Base-by-base conservation (phyloP, 1,140 invertebrate genomes). In the Samia ricini region DNA sequence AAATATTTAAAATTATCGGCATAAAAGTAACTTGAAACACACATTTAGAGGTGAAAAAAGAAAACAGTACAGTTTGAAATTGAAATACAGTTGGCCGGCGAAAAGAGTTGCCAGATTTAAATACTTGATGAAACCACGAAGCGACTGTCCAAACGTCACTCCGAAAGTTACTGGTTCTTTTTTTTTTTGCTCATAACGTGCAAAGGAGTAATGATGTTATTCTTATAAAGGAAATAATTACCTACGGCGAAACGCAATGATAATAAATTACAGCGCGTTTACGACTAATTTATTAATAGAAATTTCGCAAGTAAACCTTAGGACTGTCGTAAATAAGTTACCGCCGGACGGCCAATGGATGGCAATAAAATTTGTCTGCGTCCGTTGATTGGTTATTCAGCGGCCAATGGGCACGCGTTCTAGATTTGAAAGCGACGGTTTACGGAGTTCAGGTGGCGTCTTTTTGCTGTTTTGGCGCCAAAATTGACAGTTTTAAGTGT, bases 231-330 rank as follows among this genome's bases (percentile, higher is more conserved):
- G 79, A 82, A 86, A 88, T 88, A 86, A 88, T 88, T 88, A 42
- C 33, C 33, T 42, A 87, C 75, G 66, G 51, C 65, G 69, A 81
- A 54, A 65, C 71, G 84, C 81, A 81, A 81, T 81, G 77, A 81
- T 72, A 77, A 85, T 88, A 85, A 88, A 87, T 88, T 83, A 83
- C 72, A 65, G 56, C 54, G 66, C 76, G 64, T 89, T 88, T 87
- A 87, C 87, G 83, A 82, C 78, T 85, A 85, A 88, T 85, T 88
- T 89, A 89, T 87, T 89, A 88, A 87, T 89, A 89, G 87, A 88
- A 89, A 82, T 86, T 88, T 89, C 74, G 85, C 84, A 79, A 79
- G 72, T 76, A 75, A 86, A 81, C 79, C 87, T 85, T 85, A 83
- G 79, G 73, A 77, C 66, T 75, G 75, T 84, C 85, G 81, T 88